Base-by-base conservation (phyloP, 2,888 invertebrate species). In the Bombylius discolor region DNA sequence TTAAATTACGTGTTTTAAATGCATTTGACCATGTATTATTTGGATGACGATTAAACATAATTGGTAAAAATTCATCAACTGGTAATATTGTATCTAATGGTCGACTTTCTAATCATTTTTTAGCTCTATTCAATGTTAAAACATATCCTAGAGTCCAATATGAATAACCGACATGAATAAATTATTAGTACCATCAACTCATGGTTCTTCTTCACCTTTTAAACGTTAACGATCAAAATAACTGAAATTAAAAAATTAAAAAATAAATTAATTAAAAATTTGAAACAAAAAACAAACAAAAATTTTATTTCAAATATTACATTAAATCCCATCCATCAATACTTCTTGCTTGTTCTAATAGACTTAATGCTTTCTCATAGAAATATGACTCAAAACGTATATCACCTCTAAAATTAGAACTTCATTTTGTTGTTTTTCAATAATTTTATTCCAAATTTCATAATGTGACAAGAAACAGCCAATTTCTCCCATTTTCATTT, bases 111-210 rank as follows among this genome's bases (percentile, higher is more conserved):
- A 74, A 52, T 32, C 99, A 78, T 71, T 96, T 97, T 59, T 77
- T 75, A 0, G 96, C 97, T 0, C 99, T 98, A 42, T 75, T 69
- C 9, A 77, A 70, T 3, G 87, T 88, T 12, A 99, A 70, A 52
- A 89, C 77, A 72, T 99, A 99, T 23, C 93, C 93, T 7, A 99
- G 76, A 0, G 99, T 99, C 99, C 99, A 99, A 73, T 99, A 99
- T 0, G 98, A 95, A 71, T 99, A 99, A 33, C 85, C 83, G 0
- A 89, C 89, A 64, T 79, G 77, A 0, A 89, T 4, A 91, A 76
- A 60, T 79, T 80, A 23, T 81, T 76, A 0, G 87, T 81, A 14
- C 81, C 83, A n/a, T 79, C 74, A 0, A 89, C 84, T 70, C 76
- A 79, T 0, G 81, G 78, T 65, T 92, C 92, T 14, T 83, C 81